Evolutionary conservation across 2,113 vertebrate genomes (phyloP).

Genomic region (Promerops cafer): DNA sequence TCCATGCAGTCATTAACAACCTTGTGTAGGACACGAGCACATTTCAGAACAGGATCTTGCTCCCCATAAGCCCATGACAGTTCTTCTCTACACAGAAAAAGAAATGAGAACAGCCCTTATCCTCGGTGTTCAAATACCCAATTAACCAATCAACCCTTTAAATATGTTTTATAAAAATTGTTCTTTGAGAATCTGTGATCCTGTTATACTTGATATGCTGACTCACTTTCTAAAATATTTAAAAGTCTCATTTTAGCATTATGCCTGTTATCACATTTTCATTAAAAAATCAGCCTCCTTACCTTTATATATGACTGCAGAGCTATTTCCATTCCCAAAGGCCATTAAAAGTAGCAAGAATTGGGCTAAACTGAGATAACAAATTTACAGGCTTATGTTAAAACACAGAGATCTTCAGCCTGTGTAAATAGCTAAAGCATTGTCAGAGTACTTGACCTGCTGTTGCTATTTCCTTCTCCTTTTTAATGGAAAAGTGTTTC

Average conservation of each 20-base stretch:
- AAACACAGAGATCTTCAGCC: background rate
- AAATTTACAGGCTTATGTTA: background rate
- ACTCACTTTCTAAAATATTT: slow-evolving; percentile 31
- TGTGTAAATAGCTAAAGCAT: background rate
- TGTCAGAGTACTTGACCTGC: background rate
- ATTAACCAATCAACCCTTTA: slow-evolving; percentile 7
- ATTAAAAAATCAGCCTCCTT: background rate
- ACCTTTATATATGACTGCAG: background rate
- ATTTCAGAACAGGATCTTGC: background rate
- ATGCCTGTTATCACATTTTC: background rate
- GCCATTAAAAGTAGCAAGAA: background rate
- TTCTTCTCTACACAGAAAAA: background rate
- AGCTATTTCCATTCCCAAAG: background rate
- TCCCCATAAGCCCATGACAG: background rate
- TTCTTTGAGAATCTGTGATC: background rate
- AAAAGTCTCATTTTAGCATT: background rate
- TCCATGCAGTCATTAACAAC: background rate
- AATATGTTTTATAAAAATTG: background rate
- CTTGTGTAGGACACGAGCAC: background rate
- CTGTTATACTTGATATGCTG: background rate
- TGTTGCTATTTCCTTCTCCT: background rate
- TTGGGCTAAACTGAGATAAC: background rate
- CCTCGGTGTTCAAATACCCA: background rate
- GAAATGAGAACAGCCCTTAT: background rate
- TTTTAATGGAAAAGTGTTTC: background rate